A percentile compares a stretch with the other conserved stretches of the same genome.
Conservation (phyloP, 2,888 invertebrate genomes). For the Mellilla xanthometata region DNA sequence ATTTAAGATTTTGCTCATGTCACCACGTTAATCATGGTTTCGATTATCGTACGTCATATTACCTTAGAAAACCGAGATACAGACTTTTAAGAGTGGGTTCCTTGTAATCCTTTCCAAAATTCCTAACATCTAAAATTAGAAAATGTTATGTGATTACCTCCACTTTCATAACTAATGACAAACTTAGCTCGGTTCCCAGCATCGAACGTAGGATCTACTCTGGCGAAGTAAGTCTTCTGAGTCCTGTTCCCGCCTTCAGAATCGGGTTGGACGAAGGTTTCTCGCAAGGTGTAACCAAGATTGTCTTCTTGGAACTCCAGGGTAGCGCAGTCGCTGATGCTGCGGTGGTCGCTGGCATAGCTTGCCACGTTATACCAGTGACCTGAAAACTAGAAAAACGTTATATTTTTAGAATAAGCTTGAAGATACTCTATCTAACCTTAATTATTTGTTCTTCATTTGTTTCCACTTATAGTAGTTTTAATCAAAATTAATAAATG, state of each 20-base stretch:
- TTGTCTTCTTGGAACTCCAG: slow-evolving; percentile 72
- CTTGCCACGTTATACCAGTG: slow-evolving; percentile 70
- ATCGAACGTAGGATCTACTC: slow-evolving; percentile 73
- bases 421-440: too few relatives aligned
- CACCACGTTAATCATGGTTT: too few relatives aligned
- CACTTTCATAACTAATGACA: slow-evolving; percentile 68
- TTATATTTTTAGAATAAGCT: too few relatives aligned
- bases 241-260: slow-evolving; percentile 55
- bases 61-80: too few relatives aligned
- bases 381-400: slow-evolving; percentile 70
- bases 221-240: slow-evolving; percentile 69
- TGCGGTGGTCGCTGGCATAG: slow-evolving; percentile 65
- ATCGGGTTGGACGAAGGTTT: slow-evolving; percentile 59
- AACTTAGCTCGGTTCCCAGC: slow-evolving; percentile 68
- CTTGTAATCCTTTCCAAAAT: too few relatives aligned
- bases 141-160: slow-evolving; percentile 42
- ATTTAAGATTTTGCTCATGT: too few relatives aligned
- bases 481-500: too few relatives aligned
- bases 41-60: too few relatives aligned
- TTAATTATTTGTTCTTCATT: too few relatives aligned
- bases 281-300: slow-evolving; percentile 64
- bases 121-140: too few relatives aligned
- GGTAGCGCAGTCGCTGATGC: slow-evolving; percentile 65
- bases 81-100: too few relatives aligned
- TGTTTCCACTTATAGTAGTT: too few relatives aligned